A percentile compares a stretch with the other conserved stretches of the same genome.
These are phyloP conservation scores for Drosophila malerkotliana DNA, from an alignment of 1,140 invertebrate genomes.

Conservation along the genomic window DNA sequence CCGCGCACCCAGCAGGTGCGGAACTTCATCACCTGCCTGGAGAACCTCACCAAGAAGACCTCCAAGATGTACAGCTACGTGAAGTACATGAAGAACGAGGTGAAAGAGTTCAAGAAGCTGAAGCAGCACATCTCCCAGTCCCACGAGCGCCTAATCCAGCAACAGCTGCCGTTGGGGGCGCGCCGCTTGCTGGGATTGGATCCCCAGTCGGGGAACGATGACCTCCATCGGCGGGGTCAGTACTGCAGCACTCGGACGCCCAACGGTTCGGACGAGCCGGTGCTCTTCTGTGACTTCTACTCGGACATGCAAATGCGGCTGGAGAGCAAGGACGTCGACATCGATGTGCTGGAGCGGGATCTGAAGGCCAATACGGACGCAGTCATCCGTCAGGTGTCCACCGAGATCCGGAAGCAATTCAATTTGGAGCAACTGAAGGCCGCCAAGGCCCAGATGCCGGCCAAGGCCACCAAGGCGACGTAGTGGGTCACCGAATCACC, in stretches of 20 bases:
- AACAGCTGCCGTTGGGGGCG: conserved; percentile 70
- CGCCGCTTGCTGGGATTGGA: conserved; percentile 51
- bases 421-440: conserved; percentile 74
- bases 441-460: conserved; percentile 67
- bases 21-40: conserved; percentile 77
- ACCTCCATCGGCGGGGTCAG: conserved; percentile 75
- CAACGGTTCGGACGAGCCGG: conserved; percentile 73
- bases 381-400: conserved; percentile 72
- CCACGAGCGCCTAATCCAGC: conserved; percentile 76
- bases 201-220: conserved; percentile 54
- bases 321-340: conserved; percentile 79
- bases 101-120: conserved; percentile 76
- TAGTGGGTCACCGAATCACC: conserved; percentile 22
- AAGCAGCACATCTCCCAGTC: conserved; percentile 72
- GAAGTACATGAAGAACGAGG: conserved; percentile 80
- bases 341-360: conserved; percentile 73
- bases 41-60: conserved; percentile 77
- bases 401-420: conserved; percentile 73
- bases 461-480: conserved; percentile 57
- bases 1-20: conserved; percentile 71
- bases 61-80: conserved; percentile 79
- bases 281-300: conserved; percentile 83
- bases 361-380: conserved; percentile 77
- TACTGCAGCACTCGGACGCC: conserved; percentile 77
- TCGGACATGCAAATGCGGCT: conserved; percentile 82